These are phyloP conservation scores for Drosophila auraria DNA, from an alignment of 1,140 invertebrate species.

Conservation along the genomic window DNA sequence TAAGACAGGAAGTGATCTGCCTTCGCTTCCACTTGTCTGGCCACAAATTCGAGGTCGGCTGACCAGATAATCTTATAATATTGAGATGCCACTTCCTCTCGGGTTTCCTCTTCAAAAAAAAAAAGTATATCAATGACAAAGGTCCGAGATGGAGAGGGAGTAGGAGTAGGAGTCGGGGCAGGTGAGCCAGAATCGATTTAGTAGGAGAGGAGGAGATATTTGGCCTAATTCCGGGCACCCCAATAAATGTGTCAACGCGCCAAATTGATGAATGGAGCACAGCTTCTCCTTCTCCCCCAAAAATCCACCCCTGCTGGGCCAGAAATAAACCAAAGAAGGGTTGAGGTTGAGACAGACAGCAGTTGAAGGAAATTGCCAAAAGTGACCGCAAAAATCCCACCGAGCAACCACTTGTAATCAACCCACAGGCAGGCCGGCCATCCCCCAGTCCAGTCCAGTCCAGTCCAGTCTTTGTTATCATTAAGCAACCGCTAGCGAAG, in stretches of 20 bases:
- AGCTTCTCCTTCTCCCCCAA: background rate
- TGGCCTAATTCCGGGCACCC: constrained; percentile 49
- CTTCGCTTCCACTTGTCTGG: constrained; percentile 70
- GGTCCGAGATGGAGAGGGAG: background rate
- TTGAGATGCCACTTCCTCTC: constrained; percentile 43
- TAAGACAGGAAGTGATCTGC: constrained; percentile 41
- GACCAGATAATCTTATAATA: constrained; percentile 72
- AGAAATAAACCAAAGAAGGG: constrained; percentile 36
- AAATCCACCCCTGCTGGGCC: constrained; percentile 27
- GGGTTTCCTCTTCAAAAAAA: constrained; percentile 43
- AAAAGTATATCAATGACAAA: constrained; percentile 14
- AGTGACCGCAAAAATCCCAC: constrained; percentile 60
- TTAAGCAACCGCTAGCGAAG: constrained; percentile 66
- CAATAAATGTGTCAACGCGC: constrained; percentile 76
- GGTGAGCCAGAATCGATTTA: constrained; percentile 33
- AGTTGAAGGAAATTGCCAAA: constrained; percentile 80
- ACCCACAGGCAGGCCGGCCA: constrained; percentile 1
- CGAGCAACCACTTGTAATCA: constrained; percentile 61
- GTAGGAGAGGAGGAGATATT: background rate
- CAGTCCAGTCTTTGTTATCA: constrained; percentile 68
- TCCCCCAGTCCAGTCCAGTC: background rate
- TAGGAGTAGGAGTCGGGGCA: constrained; percentile 1
- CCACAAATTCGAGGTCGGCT: constrained; percentile 65
- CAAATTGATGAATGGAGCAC: constrained; percentile 67
- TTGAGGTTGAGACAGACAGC: constrained; percentile 46